These are phyloP conservation scores for Flexamia atlantica DNA, from an alignment of 2,888 invertebrate genomes.

Conservation along the genomic window DNA sequence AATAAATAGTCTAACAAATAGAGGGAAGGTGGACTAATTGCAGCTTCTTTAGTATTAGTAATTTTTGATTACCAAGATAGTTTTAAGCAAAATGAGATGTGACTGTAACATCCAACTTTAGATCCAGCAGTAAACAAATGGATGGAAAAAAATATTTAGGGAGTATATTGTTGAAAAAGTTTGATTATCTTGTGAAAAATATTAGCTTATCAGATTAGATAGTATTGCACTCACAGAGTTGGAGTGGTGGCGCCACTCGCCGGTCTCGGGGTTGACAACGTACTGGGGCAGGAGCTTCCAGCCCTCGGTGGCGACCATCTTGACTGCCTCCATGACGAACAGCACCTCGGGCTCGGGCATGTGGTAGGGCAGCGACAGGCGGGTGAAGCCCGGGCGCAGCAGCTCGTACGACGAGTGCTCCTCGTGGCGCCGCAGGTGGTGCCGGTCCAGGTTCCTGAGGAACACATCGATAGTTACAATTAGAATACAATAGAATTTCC, in stretches of 20 bases:
- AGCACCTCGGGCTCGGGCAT: slow-evolving; percentile 88
- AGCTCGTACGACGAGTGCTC: slow-evolving; percentile 81
- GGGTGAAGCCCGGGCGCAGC: slow-evolving; percentile 90
- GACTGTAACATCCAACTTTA: too few relatives aligned
- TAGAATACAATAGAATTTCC: too few relatives aligned
- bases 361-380: slow-evolving; percentile 92
- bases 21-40: too few relatives aligned
- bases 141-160: too few relatives aligned
- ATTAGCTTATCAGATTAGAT: too few relatives aligned
- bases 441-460: slow-evolving; percentile 74
- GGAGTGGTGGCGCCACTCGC: slow-evolving; percentile 92
- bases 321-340: slow-evolving; percentile 89
- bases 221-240: slow-evolving; percentile 81
- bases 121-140: too few relatives aligned
- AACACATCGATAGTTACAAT: neutral
- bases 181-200: too few relatives aligned
- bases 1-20: too few relatives aligned
- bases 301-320: slow-evolving; percentile 92
- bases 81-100: too few relatives aligned
- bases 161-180: too few relatives aligned
- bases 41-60: too few relatives aligned
- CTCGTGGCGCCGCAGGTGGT: slow-evolving; percentile 76
- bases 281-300: slow-evolving; percentile 95
- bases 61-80: too few relatives aligned
- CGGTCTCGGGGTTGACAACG: slow-evolving; percentile 90